Evolutionary conservation across 2,888 invertebrate species (phyloP), one percentile per base, ranked within the genome.

Genomic region (Itoplectis maculator): DNA sequence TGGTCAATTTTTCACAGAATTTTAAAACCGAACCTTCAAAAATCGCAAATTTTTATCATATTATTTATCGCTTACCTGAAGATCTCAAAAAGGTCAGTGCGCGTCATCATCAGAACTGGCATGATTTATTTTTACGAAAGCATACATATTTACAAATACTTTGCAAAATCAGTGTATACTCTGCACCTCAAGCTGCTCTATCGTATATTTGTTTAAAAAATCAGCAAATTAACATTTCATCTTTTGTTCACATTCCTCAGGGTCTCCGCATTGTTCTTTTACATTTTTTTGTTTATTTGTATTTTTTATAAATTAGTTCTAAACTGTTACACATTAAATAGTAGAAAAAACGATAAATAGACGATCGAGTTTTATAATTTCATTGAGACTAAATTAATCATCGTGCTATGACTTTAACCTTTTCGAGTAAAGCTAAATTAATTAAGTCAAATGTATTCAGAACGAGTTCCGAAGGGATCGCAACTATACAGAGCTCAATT

Each of bases 81-180:
- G 18, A 51, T 18, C 45, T 51, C 18, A 65, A 76, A 65, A 20
- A 47, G 54, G 68, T 29, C 29, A 8, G 45, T 13, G 35, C 11
- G 47, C 54, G 68, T n/a, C n/a, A 61, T 49, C 76, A 82, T 82
- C 72, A 63, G 18, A 72, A 65, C 78, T 82, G 83, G 81, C 81
- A 86, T 87, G 83, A 87, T 86, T 87, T 87, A 89, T 89, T 89
- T 88, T 89, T 87, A 88, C 85, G 85, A 89, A 90, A 90, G 90
- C 88, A 86, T 90, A 90, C 87, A 90, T 90, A 90, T 90, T 90
- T 89, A 90, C 90, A 90, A 90, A 88, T 89, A 86, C 86, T 89
- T 88, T 88, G 89, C 88, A 89, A 89, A 90, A 90, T 86, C 87
- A 75, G 86, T 75, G 56, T 69, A 70, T 83, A 75, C 85, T 85